A percentile compares a stretch with the other conserved stretches of the same genome.
phyloP scores from a whole-genome alignment of 92 coral and sea anemone genomes.

The Actinostola sp. region DNA sequence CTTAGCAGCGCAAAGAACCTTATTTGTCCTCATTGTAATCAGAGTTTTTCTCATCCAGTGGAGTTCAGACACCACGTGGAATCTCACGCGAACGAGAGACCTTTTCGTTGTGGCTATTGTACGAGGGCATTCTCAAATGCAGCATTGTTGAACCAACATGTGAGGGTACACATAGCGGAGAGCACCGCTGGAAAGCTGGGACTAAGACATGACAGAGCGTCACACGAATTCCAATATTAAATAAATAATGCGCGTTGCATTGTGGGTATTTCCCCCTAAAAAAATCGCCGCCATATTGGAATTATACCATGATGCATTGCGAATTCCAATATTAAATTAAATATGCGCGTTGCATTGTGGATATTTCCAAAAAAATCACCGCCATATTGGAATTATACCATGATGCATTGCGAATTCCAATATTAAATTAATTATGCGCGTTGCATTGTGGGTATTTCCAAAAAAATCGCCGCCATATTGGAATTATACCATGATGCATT shows the following conservation, averaged over 20 bases:
- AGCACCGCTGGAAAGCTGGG: slow-evolving; percentile 50
- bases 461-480: too few species aligned
- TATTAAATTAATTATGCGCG: not conserved
- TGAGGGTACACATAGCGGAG: slow-evolving; percentile 90
- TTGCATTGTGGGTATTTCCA: too few species aligned
- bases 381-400: too few species aligned
- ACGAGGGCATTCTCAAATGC: slow-evolving; percentile 93
- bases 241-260: not conserved
- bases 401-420: slow-evolving; percentile 36
- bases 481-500: too few species aligned
- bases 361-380: too few species aligned
- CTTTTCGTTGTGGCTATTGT: slow-evolving; percentile 93
- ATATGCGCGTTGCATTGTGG: too few species aligned
- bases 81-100: slow-evolving; percentile 93
- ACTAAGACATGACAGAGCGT: slow-evolving; percentile 64
- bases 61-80: slow-evolving; percentile 97
- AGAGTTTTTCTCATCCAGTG: slow-evolving; percentile 74
- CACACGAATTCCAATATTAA: slow-evolving; percentile 58
- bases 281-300: too few species aligned
- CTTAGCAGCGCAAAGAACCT: slow-evolving; percentile 64
- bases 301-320: not conserved
- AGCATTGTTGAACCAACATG: slow-evolving; percentile 87
- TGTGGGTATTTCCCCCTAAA: too few species aligned
- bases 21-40: slow-evolving; percentile 90
- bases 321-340: slow-evolving; percentile 41